Evolutionary conservation across 2,113 vertebrate genomes (phyloP).

Genomic region (Phalacrocorax pelagicus): DNA sequence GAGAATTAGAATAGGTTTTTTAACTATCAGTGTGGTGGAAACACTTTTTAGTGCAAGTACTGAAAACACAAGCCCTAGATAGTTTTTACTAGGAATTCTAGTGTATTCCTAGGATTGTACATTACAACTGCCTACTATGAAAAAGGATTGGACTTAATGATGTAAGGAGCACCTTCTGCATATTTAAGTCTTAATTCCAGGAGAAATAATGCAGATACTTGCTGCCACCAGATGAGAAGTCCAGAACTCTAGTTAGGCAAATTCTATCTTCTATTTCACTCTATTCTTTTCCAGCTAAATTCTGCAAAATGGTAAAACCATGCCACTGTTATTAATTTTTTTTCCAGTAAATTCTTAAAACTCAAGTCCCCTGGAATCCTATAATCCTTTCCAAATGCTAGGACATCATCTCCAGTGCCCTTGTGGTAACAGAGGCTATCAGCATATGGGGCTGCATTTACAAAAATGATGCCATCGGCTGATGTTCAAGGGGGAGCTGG

Average conservation of each 20-base stretch:
- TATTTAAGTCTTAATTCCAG: background rate
- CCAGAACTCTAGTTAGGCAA: background rate
- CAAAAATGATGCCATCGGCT: background rate
- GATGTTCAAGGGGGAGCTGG: rapidly evolving
- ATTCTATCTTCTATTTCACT: background rate
- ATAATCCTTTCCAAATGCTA: background rate
- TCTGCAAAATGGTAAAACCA: background rate
- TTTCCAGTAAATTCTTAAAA: background rate
- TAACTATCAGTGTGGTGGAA: background rate
- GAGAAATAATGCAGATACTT: background rate
- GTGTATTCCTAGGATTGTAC: background rate
- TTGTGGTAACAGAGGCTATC: background rate
- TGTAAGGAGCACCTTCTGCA: background rate
- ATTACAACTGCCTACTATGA: background rate
- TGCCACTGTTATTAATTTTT: background rate
- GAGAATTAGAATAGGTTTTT: background rate
- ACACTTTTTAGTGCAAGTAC: background rate
- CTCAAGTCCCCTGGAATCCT: background rate
- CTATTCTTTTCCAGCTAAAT: background rate
- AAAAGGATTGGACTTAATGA: background rate
- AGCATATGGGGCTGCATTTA: rapidly evolving
- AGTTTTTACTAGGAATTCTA: background rate
- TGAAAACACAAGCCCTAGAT: background rate
- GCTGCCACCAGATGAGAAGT: background rate
- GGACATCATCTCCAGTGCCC: background rate